Evolutionary conservation across 2,797 vertebrate species (phyloP).

Genomic region (Mormyrops boulengeri): DNA sequence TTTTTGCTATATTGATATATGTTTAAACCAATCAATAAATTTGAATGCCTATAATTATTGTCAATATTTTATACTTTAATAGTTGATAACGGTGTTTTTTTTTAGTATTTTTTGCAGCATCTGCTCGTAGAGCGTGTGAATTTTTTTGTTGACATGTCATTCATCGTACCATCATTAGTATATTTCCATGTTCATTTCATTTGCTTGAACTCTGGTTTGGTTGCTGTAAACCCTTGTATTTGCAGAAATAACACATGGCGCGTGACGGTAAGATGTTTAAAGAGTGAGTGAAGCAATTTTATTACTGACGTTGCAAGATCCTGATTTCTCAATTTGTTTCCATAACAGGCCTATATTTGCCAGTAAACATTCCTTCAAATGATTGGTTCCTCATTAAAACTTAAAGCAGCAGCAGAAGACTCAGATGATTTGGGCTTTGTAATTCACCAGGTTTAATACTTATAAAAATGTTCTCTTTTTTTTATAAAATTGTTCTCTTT

Average conservation of each 20-base stretch:
- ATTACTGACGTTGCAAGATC: neutral
- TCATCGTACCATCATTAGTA: neutral
- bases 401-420: neutral
- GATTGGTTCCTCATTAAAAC: neutral
- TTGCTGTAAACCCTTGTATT: neutral
- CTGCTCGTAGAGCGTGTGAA: neutral
- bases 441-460: neutral
- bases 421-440: neutral
- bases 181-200: neutral
- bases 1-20: neutral
- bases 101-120: neutral
- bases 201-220: neutral
- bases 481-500: neutral
- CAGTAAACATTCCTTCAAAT: constrained; percentile 6
- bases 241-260: neutral
- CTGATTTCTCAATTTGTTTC: constrained; percentile 6
- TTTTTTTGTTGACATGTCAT: neutral
- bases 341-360: neutral
- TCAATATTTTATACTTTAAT: neutral
- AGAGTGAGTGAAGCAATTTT: constrained; percentile 4
- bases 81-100: neutral
- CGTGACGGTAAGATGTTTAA: neutral
- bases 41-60: neutral
- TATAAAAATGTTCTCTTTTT: neutral
- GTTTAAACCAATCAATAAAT: neutral